A percentile compares a stretch with the other conserved stretches of the same genome.
Conservation (phyloP, 2,797 vertebrate genomes). For the Melanotaenia trifasciata region DNA sequence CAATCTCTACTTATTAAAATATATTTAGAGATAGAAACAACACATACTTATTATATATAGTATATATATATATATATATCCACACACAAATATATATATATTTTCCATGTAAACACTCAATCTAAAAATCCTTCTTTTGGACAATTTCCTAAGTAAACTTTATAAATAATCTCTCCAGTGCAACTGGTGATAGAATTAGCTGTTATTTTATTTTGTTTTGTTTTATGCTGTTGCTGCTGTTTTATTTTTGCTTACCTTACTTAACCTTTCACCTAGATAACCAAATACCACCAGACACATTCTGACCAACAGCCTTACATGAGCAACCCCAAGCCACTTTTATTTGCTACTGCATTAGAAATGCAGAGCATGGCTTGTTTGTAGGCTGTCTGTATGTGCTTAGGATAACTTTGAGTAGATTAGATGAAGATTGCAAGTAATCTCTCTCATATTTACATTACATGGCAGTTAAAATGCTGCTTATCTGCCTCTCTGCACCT, state of each 20-base stretch:
- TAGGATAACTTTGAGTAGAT: slow-evolving; percentile 64
- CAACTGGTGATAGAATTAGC: slow-evolving; percentile 10
- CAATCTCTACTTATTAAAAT: neutral
- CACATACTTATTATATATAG: neutral
- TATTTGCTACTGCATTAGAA: slow-evolving; percentile 40
- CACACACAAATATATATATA: too few species aligned
- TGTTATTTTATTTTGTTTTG: neutral
- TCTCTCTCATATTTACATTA: slow-evolving; percentile 74
- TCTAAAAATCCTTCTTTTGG: neutral
- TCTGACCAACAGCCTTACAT: slow-evolving; percentile 36
- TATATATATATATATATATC: too few species aligned
- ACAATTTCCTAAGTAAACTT: neutral
- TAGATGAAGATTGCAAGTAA: slow-evolving; percentile 60
- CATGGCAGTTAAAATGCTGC: slow-evolving; percentile 66
- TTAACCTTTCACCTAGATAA: slow-evolving; percentile 13
- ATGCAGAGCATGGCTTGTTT: slow-evolving; percentile 20
- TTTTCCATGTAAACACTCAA: neutral
- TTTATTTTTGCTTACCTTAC: slow-evolving; percentile 18
- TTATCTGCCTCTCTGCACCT: slow-evolving; percentile 48
- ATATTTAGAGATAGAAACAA: neutral
- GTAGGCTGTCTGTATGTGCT: slow-evolving; percentile 29
- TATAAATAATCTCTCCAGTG: neutral
- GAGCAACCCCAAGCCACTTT: slow-evolving; percentile 47
- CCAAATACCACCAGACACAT: slow-evolving; percentile 1
- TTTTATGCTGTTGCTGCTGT: too few species aligned